phyloP scores from a whole-genome alignment of 2,113 vertebrate genomes.

The Atlantisia rogersi region DNA sequence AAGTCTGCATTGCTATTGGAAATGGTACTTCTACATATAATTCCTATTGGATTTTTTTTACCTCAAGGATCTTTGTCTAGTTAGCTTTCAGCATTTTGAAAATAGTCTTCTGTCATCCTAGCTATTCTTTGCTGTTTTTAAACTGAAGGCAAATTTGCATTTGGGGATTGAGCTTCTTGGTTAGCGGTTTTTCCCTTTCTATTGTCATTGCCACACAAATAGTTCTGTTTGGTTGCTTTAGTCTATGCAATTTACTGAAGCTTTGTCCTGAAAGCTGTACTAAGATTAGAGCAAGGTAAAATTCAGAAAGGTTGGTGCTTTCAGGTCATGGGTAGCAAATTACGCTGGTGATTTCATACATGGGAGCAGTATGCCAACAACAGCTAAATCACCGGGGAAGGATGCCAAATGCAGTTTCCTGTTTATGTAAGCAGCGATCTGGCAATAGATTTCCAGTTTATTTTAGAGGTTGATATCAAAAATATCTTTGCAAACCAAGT shows the following conservation, averaged over 20 bases:
- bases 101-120: not conserved
- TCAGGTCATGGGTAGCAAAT: not conserved
- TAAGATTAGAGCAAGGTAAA: not conserved
- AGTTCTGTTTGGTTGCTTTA: not conserved
- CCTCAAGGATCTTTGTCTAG: not conserved
- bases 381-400: not conserved
- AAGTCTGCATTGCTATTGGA: not conserved
- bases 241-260: not conserved
- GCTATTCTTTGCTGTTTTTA: not conserved
- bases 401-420: not conserved
- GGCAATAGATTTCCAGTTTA: not conserved
- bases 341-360: accelerated
- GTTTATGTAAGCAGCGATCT: not conserved
- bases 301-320: not conserved
- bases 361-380: not conserved
- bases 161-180: not conserved
- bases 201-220: not conserved
- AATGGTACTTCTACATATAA: not conserved
- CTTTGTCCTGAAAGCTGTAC: not conserved
- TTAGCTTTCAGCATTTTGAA: not conserved
- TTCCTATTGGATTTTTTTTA: not conserved
- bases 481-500: not conserved
- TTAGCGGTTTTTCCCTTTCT: not conserved
- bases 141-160: not conserved
- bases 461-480: not conserved